A percentile compares a stretch with the other conserved stretches of the same genome.
Conservation (phyloP, 23 tunicate genomes). For the Diplosoma virens region DNA sequence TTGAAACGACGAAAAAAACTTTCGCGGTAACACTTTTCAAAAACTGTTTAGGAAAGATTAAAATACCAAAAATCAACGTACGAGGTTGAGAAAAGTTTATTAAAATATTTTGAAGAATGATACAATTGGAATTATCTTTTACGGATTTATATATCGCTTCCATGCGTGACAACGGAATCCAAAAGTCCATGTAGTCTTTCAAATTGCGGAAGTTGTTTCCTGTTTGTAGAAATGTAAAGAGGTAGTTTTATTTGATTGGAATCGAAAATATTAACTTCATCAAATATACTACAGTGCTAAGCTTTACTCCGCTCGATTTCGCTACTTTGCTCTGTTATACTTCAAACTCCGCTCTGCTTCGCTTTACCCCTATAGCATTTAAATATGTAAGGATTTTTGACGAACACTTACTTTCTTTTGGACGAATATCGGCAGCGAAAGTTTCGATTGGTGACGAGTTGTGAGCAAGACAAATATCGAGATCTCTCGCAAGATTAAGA, state of each 20-base stretch:
- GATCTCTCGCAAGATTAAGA: conserved; percentile 33
- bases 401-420: conserved; percentile 11
- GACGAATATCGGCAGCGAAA: conserved; percentile 50
- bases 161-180: not conserved
- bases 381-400: too few relatives aligned
- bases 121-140: not conserved
- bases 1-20: too few relatives aligned
- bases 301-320: too few relatives aligned
- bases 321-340: too few relatives aligned
- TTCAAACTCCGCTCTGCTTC: too few relatives aligned
- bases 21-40: too few relatives aligned
- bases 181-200: not conserved
- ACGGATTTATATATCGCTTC: not conserved
- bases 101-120: not conserved
- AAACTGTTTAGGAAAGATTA: not conserved
- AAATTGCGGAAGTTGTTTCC: not conserved
- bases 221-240: not conserved
- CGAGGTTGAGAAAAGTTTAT: not conserved
- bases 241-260: too few relatives aligned
- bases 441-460: conserved; percentile 28
- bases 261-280: too few relatives aligned
- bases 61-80: not conserved
- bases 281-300: too few relatives aligned
- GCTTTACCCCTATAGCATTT: too few relatives aligned
- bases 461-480: conserved; percentile 50